phyloP scores from a whole-genome alignment of 2,113 vertebrate genomes.

The Oplegnathus fasciatus region DNA sequence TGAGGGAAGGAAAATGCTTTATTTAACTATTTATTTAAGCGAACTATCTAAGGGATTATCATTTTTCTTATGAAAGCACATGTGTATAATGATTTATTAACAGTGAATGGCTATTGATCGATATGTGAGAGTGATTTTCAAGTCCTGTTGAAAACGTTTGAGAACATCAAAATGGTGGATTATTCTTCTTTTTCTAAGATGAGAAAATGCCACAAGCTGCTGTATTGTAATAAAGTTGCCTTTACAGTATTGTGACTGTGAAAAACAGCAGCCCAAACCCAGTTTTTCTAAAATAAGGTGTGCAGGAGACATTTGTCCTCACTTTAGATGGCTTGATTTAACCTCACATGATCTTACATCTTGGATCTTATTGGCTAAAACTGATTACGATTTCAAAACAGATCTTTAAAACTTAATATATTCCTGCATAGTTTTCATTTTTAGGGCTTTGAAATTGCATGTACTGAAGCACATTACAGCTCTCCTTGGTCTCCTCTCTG shows the following conservation, averaged over 20 bases:
- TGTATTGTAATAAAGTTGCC: constrained; percentile 8
- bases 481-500: background rate
- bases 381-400: constrained; percentile 1
- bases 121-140: constrained; percentile 25
- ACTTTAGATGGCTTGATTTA: constrained; percentile 5
- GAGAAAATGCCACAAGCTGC: constrained; percentile 2
- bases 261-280: background rate
- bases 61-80: constrained; percentile 13
- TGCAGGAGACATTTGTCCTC: background rate
- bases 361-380: background rate
- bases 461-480: constrained; percentile 10
- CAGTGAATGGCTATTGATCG: constrained; percentile 12
- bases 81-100: constrained; percentile 43
- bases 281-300: background rate
- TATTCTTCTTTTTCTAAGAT: constrained; percentile 18
- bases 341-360: background rate
- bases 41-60: constrained; percentile 50
- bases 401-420: constrained; percentile 7
- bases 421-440: constrained; percentile 12
- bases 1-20: constrained; percentile 27
- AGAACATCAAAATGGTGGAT: constrained; percentile 15
- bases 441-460: constrained; percentile 31
- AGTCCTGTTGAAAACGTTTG: constrained; percentile 15
- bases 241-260: background rate
- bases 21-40: constrained; percentile 72